Evolutionary conservation across 2,113 vertebrate genomes (phyloP).

Genomic region (Erpornis zantholeuca): DNA sequence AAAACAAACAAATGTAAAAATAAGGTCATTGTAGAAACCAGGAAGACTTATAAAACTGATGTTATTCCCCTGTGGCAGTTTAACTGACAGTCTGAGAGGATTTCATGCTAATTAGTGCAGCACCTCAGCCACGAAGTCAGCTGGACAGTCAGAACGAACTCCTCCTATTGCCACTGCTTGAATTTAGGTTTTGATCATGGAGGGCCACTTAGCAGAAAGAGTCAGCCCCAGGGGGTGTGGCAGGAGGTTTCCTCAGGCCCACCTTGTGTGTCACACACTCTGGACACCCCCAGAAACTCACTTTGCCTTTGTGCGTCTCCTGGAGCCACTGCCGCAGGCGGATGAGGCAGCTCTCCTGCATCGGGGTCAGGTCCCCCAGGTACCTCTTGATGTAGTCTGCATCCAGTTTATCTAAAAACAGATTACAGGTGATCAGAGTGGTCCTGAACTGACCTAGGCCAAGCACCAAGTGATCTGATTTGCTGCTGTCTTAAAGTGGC

Average conservation of each 20-base stretch:
- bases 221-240: not conserved
- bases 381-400: constrained; percentile 96
- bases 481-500: not conserved
- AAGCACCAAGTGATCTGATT: not conserved
- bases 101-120: not conserved
- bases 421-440: not conserved
- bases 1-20: constrained; percentile 17
- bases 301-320: constrained; percentile 96
- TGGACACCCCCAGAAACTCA: constrained; percentile 46
- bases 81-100: not conserved
- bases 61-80: not conserved
- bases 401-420: constrained; percentile 87
- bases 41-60: not conserved
- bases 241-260: not conserved
- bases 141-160: not conserved
- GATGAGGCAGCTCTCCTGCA: constrained; percentile 97
- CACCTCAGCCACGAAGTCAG: not conserved
- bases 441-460: not conserved
- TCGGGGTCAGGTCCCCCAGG: constrained; percentile 90
- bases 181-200: not conserved
- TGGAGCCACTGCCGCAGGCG: constrained; percentile 93
- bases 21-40: not conserved
- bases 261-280: not conserved
- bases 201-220: not conserved
- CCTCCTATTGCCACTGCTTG: not conserved